Evolutionary conservation across 2,113 vertebrate genomes (phyloP).

Genomic region (Sinocyclocheilus anophthalmus): DNA sequence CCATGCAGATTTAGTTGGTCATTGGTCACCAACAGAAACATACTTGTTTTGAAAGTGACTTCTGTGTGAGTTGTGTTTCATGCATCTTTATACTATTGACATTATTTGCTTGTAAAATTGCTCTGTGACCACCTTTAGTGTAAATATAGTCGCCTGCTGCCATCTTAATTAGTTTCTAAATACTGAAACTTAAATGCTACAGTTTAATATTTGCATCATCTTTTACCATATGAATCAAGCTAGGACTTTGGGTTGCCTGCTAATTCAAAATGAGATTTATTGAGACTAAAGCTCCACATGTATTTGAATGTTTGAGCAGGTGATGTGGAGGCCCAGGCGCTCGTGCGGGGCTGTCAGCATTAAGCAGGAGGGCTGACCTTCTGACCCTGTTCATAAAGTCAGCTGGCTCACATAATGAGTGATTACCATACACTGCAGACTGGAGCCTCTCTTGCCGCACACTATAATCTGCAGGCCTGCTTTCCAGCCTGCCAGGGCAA

Average conservation of each 20-base stretch:
- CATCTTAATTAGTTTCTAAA: not conserved
- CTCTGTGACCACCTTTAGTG: not conserved
- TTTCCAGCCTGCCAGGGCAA: slow-evolving; percentile 22
- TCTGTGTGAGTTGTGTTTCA: no score
- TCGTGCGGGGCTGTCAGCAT: slow-evolving; percentile 39
- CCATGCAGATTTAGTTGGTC: no score
- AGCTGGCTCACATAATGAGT: slow-evolving; percentile 59
- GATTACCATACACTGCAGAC: slow-evolving; percentile 61
- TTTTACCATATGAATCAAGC: not conserved
- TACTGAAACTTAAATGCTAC: not conserved
- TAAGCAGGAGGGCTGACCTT: slow-evolving; percentile 56
- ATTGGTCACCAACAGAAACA: no score
- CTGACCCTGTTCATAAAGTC: slow-evolving; percentile 54
- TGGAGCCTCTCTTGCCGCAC: slow-evolving; percentile 12
- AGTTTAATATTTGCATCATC: slow-evolving; percentile 13
- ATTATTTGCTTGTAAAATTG: not conserved
- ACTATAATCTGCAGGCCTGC: slow-evolving; percentile 22
- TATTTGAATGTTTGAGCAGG: slow-evolving; percentile 57
- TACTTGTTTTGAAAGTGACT: no score
- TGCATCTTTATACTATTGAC: not conserved
- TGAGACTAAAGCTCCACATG: slow-evolving; percentile 22
- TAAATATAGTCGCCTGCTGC: not conserved
- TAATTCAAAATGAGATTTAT: slow-evolving; percentile 18
- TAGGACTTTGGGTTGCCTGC: slow-evolving; percentile 13
- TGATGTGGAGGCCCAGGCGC: slow-evolving; percentile 53